A percentile compares a stretch with the other conserved stretches of the same genome.
These are phyloP conservation scores for Eptesicus fuscus DNA, from an alignment of 2,113 vertebrate genomes.

Conservation along the genomic window DNA sequence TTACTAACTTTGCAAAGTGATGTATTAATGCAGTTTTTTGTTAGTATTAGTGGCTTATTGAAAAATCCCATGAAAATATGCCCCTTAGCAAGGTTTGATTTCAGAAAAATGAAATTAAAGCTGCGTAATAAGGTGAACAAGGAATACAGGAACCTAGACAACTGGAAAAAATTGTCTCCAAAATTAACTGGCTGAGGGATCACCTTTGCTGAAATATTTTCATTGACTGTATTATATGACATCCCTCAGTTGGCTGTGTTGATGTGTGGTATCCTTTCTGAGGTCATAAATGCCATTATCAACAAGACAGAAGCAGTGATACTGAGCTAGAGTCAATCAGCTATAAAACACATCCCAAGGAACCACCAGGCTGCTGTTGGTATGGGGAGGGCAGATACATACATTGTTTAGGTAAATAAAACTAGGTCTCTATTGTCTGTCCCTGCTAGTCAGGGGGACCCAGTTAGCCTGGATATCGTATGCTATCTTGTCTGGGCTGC, in stretches of 20 bases:
- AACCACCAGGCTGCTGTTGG: background rate
- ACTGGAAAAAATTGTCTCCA: background rate
- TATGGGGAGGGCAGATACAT: background rate
- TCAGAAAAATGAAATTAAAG: conserved; percentile 32
- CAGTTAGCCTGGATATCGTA: background rate
- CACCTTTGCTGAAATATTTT: background rate
- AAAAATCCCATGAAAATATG: background rate
- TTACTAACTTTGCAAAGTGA: conserved; percentile 1
- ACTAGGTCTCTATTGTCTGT: background rate
- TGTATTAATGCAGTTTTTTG: background rate
- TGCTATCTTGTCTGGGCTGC: background rate
- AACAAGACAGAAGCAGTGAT: conserved; percentile 1
- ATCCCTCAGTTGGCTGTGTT: background rate
- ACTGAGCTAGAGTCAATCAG: conserved; percentile 11
- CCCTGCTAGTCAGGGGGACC: background rate
- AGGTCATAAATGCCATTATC: conserved; percentile 52
- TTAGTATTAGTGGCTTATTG: background rate
- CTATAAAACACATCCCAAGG: background rate
- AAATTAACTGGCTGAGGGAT: background rate
- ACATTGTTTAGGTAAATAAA: conserved; percentile 23
- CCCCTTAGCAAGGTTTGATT: background rate
- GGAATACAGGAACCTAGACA: background rate
- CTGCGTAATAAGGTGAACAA: background rate
- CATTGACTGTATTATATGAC: background rate
- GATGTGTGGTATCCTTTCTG: conserved; percentile 60